Evolutionary conservation across 2,888 invertebrate genomes (phyloP), one percentile per base, ranked within the genome.

Genomic region (Apodemia hepburni): DNA sequence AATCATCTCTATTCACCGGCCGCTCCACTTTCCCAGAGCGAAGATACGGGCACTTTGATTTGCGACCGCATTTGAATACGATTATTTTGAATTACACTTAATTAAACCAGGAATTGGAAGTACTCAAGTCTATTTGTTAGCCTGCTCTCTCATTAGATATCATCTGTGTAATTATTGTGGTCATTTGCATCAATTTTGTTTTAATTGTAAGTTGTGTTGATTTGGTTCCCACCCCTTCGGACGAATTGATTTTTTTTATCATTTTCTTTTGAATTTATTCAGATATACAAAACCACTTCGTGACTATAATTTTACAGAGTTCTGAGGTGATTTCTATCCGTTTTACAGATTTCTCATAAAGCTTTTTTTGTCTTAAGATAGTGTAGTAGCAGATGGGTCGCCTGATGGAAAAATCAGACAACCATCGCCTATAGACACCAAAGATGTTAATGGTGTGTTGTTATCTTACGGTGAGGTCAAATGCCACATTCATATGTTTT

Each of bases 41-140:
- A 82, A 81, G 85, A 91, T 91, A 91, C 89, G 90, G 90, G 90
- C 80, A 82, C 80, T 88, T 78, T 87, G 88, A 88, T 88, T 88
- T 82, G 80, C 81, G 77, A 82, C 73, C 75, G 73, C 73, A 84
- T 87, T 85, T 88, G 84, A 88, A 88, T 88, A 79, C 77, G 75
- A 77, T 76, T 80, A 78, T 80, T 79, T 74, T 79, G 82, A 83
- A 86, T 86, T 84, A 85, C 81, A 77, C 75, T 82, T 88, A 90
- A 91, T 91, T 89, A 88, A 83, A 76, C 75, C 75, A 70, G 71
- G 69, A 71, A 73, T 73, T 68, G 70, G 68, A 71, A 79, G 77
- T 70, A 80, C 76, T 73, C 80, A 81, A 79, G 78, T 67, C 70
- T 71, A 72, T 73, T 71, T 69, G 71, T 71, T 70, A 69, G 73